Conservation (phyloP, 2,888 invertebrate genomes). For the Onchidella celtica region DNA sequence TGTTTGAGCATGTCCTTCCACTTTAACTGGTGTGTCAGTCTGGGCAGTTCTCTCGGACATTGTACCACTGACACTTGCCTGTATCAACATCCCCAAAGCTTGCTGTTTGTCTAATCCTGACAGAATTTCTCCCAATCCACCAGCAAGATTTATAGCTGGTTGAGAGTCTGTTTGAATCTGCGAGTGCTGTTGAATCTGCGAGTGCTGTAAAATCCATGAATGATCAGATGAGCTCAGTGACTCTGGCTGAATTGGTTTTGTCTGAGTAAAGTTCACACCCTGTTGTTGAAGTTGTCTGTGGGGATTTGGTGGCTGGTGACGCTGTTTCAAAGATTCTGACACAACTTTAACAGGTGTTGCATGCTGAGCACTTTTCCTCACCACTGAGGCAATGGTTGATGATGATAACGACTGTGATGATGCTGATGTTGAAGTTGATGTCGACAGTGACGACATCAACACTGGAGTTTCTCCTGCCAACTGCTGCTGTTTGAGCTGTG, state of each 20-base stretch:
- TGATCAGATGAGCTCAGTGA: slow-evolving; percentile 1
- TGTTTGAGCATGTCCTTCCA: slow-evolving; percentile 33
- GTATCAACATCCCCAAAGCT: slow-evolving; percentile 33
- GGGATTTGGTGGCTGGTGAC: slow-evolving; percentile 7
- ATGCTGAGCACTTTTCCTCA: not conserved
- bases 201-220: slow-evolving; percentile 20
- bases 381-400: not conserved
- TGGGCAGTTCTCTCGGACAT: not conserved
- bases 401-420: not conserved
- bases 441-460: not conserved
- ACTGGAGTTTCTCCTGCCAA: not conserved
- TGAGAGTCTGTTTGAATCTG: not conserved
- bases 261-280: not conserved
- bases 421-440: not conserved
- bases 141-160: not conserved
- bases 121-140: not conserved
- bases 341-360: not conserved
- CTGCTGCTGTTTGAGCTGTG: slow-evolving; percentile 33
- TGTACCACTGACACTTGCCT: slow-evolving; percentile 1
- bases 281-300: slow-evolving; percentile 15
- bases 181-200: not conserved
- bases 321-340: not conserved
- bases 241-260: not conserved
- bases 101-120: slow-evolving; percentile 31
- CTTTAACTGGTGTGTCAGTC: slow-evolving; percentile 15